Conservation (phyloP, 2,113 vertebrate genomes). For the Bungarus multicinctus region DNA sequence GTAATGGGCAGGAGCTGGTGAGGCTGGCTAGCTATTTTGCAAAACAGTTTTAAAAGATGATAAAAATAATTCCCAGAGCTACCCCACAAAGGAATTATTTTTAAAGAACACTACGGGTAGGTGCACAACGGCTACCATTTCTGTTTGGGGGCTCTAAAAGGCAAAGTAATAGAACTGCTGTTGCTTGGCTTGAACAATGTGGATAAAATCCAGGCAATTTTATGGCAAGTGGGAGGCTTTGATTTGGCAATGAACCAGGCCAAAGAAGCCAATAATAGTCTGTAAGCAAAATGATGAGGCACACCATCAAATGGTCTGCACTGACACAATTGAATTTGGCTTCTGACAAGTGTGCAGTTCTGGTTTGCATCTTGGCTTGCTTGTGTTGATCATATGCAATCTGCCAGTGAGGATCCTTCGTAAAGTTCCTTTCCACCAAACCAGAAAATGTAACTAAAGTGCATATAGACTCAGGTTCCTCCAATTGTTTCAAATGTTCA, state of each 20-base stretch:
- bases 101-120: slow-evolving; percentile 31
- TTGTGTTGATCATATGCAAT: slow-evolving; percentile 27
- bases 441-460: slow-evolving; percentile 67
- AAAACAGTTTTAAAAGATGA: not conserved
- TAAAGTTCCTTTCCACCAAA: slow-evolving; percentile 54
- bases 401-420: slow-evolving; percentile 44
- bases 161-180: slow-evolving; percentile 15
- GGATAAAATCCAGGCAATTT: slow-evolving; percentile 40
- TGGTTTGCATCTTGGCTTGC: slow-evolving; percentile 43
- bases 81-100: not conserved
- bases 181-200: slow-evolving; percentile 7
- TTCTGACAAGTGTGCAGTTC: slow-evolving; percentile 47
- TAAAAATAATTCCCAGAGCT: not conserved
- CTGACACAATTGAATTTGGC: slow-evolving; percentile 45
- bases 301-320: slow-evolving; percentile 17
- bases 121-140: slow-evolving; percentile 10
- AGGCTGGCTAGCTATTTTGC: slow-evolving; percentile 39
- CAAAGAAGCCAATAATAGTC: slow-evolving; percentile 35
- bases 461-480: slow-evolving; percentile 61
- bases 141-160: slow-evolving; percentile 21
- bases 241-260: slow-evolving; percentile 37
- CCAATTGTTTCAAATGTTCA: slow-evolving; percentile 40
- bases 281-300: slow-evolving; percentile 14
- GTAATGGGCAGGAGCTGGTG: slow-evolving; percentile 16
- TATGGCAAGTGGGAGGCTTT: slow-evolving; percentile 32